A percentile compares a stretch with the other conserved stretches of the same genome.
Evolutionary conservation across 2,797 vertebrate genomes (phyloP).

Genomic region (Clarias fuscus): DNA sequence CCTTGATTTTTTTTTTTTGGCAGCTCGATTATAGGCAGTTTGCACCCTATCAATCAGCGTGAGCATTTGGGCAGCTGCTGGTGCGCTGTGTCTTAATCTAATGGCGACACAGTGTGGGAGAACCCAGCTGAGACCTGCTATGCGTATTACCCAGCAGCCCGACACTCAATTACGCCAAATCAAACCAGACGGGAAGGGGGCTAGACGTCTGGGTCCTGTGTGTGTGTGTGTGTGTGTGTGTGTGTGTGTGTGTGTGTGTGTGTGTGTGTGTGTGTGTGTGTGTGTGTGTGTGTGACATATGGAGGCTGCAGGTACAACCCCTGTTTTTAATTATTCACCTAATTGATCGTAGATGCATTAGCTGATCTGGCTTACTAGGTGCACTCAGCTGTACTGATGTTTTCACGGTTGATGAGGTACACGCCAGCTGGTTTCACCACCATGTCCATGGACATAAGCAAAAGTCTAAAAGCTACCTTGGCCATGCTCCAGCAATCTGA

Average conservation of each 20-base stretch:
- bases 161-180: conserved; percentile 51
- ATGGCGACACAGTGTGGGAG: conserved; percentile 59
- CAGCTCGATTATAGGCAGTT: conserved; percentile 71
- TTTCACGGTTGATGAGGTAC: conserved; percentile 32
- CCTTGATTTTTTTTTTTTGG: conserved; percentile 49
- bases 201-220: conserved; percentile 38
- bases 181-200: conserved; percentile 42
- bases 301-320: conserved; percentile 68
- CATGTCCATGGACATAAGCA: conserved; percentile 7
- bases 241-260: conserved; percentile 56
- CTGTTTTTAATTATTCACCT: conserved; percentile 73
- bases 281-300: conserved; percentile 64
- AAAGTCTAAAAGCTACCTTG: conserved; percentile 26
- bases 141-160: conserved; percentile 49
- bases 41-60: conserved; percentile 74
- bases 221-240: conserved; percentile 44
- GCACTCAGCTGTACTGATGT: conserved; percentile 48
- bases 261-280: conserved; percentile 39
- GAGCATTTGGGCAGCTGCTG: conserved; percentile 73
- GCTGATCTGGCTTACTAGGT: conserved; percentile 64
- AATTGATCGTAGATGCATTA: conserved; percentile 66
- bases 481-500: conserved; percentile 24
- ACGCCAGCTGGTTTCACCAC: conserved; percentile 40
- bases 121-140: conserved; percentile 70
- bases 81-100: conserved; percentile 63